Base-by-base conservation (phyloP, 2,113 vertebrate species). In the Menura novaehollandiae region DNA sequence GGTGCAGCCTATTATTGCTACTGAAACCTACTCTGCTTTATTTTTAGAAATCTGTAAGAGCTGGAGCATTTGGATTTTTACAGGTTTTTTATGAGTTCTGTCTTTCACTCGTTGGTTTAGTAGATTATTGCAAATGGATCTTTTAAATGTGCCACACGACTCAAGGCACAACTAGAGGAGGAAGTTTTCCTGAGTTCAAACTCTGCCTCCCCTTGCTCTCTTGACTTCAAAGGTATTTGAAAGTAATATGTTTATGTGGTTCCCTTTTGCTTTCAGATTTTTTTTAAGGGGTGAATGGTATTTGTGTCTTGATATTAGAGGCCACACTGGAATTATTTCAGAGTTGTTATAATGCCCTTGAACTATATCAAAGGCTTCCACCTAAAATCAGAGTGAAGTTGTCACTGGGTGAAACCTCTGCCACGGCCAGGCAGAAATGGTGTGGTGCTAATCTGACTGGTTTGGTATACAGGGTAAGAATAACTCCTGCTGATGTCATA, bases 1-100 rank as follows among this genome's bases (percentile, higher is more conserved):
- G 92, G 89, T 94, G 92, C 95, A 85, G 92, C 78, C 93, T 93
- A 94, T 97, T 97, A 96, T 95, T 97, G 91, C 92, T 95, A 94
- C 95, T 91, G 96, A 96, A 96, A 85, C 90, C 92, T 96, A 96
- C 89, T 91, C 92, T 82, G 88, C 63, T 95, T 96, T 96, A 96
- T 93, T 95, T 96, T 90, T 96, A 96, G 92, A 69, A 95, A 88
- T 89, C 85, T 91, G 83, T 92, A 93, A 97, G 93, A 96, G 92
- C 91, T 82, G 93, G 56, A 94, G 82, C 88, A 97, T 89, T 92
- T 96, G 95, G 95, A 94, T 95, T 96, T 96, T 96, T 95, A 95
- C 95, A 94, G 95, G 80, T 71, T 96, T 95, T 95, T 97, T 95
- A 95, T 95, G 90, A 93, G 71, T 94, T 92, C 91, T 97, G 87